Percentiles rank a stretch among this genome's conserved stretches.
These are phyloP conservation scores for Athripsodes cinereus DNA, from an alignment of 2,888 invertebrate genomes.

Conservation along the genomic window DNA sequence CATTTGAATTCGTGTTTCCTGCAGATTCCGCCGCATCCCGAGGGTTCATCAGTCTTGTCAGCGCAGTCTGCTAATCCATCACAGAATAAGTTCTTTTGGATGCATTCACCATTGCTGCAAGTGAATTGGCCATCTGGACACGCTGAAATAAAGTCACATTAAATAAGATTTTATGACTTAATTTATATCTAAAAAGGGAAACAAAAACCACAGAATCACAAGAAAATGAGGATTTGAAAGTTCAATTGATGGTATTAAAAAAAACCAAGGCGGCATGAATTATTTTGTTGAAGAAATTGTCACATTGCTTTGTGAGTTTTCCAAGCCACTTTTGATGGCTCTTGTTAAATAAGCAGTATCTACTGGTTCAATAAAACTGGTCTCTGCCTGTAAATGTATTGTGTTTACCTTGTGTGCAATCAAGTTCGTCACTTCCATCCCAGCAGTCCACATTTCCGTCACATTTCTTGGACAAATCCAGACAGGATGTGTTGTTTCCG, in stretches of 20 bases:
- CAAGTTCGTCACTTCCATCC: conserved; percentile 69
- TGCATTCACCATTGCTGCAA: conserved; percentile 62
- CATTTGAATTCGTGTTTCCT: conserved; percentile 50
- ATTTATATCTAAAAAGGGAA: no score
- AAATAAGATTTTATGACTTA: no score
- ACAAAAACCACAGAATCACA: no score
- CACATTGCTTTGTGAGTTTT: no score
- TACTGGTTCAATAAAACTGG: no score
- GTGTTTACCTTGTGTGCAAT: conserved; percentile 57
- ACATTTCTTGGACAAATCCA: conserved; percentile 61
- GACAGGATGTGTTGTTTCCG: conserved; percentile 66
- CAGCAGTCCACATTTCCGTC: conserved; percentile 71
- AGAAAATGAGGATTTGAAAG: no score
- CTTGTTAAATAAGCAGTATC: no score
- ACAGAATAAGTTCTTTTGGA: conserved; percentile 58
- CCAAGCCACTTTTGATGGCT: no score
- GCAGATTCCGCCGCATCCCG: conserved; percentile 49
- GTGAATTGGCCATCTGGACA: conserved; percentile 46
- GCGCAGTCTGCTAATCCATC: conserved; percentile 62
- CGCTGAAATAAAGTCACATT: conserved; percentile 33
- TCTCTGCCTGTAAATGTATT: neutral
- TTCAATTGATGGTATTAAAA: no score
- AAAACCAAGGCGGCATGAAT: no score
- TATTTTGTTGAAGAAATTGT: no score
- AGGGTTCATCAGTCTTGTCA: conserved; percentile 66